phyloP scores from a whole-genome alignment of 2,797 vertebrate genomes.

The Margarornis squamiger region DNA sequence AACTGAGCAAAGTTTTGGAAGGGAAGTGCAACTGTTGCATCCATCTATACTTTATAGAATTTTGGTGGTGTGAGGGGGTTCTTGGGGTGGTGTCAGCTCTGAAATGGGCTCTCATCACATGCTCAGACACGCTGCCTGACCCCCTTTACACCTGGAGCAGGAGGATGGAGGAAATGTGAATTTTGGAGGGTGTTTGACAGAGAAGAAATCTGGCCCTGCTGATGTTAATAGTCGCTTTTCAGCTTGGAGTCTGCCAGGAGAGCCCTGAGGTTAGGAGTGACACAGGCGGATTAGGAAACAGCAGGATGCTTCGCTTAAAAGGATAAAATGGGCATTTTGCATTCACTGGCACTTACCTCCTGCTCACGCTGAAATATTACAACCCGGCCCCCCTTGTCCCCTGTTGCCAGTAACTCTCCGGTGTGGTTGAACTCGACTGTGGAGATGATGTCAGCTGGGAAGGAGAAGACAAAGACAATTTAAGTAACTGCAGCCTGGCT shows the following conservation, averaged over 20 bases:
- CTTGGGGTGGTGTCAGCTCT: no score
- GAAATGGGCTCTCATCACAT: fast-evolving
- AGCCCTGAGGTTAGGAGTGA: constrained; percentile 55
- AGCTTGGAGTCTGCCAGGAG: constrained; percentile 38
- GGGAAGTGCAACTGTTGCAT: fast-evolving
- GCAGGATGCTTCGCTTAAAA: constrained; percentile 68
- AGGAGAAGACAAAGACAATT: constrained; percentile 79
- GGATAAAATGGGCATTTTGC: constrained; percentile 69
- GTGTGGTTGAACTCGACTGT: constrained; percentile 98
- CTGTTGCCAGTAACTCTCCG: constrained; percentile 95
- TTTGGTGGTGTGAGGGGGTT: fast-evolving
- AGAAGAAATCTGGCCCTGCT: background rate
- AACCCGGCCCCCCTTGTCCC: constrained; percentile 96
- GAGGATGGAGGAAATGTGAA: background rate
- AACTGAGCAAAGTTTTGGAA: background rate
- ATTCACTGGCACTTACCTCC: constrained; percentile 85
- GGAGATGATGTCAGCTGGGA: constrained; percentile 97
- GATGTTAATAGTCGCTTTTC: constrained; percentile 49
- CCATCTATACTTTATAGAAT: fast-evolving
- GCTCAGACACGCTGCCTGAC: background rate
- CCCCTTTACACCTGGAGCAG: background rate
- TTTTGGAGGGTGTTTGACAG: background rate
- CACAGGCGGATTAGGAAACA: constrained; percentile 65
- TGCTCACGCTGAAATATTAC: constrained; percentile 98
- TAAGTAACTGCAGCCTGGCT: constrained; percentile 71